Conservation (phyloP, 2,113 vertebrate species). For the Engraulis encrasicolus region DNA sequence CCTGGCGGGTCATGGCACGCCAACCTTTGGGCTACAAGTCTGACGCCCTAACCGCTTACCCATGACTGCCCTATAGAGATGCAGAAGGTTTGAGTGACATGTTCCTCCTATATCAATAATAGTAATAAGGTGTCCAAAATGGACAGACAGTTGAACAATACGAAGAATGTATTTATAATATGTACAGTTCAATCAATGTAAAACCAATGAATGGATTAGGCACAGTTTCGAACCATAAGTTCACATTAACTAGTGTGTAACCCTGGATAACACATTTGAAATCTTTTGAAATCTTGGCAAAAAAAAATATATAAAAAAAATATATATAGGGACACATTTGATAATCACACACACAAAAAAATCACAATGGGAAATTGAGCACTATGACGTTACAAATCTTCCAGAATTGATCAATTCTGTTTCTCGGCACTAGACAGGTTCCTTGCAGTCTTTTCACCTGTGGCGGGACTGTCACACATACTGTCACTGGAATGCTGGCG, state of each 20-base stretch:
- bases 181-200: not conserved
- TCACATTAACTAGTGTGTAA: not conserved
- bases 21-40: too few species aligned
- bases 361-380: not conserved
- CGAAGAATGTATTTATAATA: not conserved
- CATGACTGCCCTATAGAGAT: too few species aligned
- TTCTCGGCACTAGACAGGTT: not conserved
- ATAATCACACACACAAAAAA: too few species aligned
- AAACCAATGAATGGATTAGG: not conserved
- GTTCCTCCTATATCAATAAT: too few species aligned
- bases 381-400: not conserved
- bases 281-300: not conserved
- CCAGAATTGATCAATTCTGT: not conserved
- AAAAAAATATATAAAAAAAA: not conserved
- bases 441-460: not conserved
- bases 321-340: too few species aligned
- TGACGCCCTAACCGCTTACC: too few species aligned
- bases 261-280: not conserved
- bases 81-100: too few species aligned
- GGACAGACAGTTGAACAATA: too few species aligned
- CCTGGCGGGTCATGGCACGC: too few species aligned
- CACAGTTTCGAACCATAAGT: not conserved
- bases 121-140: too few species aligned
- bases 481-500: not conserved
- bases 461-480: not conserved